phyloP scores from a whole-genome alignment of 2,113 vertebrate genomes.

The Solea solea region DNA sequence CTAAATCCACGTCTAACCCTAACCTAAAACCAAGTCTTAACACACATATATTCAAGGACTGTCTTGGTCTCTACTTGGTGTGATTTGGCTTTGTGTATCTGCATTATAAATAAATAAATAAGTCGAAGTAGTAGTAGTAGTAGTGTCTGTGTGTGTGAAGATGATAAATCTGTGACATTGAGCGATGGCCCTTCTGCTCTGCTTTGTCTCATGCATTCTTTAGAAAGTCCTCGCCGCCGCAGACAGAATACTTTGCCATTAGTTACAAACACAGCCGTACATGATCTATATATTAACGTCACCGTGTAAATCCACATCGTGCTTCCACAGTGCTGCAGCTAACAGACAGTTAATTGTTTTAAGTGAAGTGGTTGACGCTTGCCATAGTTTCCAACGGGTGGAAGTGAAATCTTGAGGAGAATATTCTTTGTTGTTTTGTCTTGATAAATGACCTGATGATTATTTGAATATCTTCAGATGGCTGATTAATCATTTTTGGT shows the following conservation, averaged over 20 bases:
- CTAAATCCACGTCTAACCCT: too few relatives aligned
- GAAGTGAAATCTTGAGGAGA: background rate
- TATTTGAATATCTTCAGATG: background rate
- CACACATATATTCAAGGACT: constrained; percentile 8
- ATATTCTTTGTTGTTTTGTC: background rate
- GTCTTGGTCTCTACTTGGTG: constrained; percentile 33
- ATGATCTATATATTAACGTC: constrained; percentile 48
- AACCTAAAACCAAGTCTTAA: too few relatives aligned
- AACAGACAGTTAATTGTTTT: background rate
- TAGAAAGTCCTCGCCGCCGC: constrained; percentile 44
- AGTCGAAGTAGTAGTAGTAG: background rate
- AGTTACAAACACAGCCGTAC: constrained; percentile 35
- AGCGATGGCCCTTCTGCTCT: constrained; percentile 59
- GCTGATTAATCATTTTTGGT: background rate
- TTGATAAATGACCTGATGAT: background rate
- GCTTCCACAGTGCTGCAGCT: constrained; percentile 1
- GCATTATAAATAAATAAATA: constrained; percentile 46
- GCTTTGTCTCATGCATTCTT: constrained; percentile 70
- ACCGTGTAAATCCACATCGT: background rate
- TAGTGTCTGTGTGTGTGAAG: constrained; percentile 24
- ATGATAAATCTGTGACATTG: constrained; percentile 62
- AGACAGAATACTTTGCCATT: constrained; percentile 30
- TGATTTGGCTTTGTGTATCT: constrained; percentile 49
- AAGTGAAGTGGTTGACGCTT: background rate
- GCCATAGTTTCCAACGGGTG: too few relatives aligned